Evolutionary conservation across 2,113 vertebrate genomes (phyloP).

Genomic region (Empidonax alnorum): DNA sequence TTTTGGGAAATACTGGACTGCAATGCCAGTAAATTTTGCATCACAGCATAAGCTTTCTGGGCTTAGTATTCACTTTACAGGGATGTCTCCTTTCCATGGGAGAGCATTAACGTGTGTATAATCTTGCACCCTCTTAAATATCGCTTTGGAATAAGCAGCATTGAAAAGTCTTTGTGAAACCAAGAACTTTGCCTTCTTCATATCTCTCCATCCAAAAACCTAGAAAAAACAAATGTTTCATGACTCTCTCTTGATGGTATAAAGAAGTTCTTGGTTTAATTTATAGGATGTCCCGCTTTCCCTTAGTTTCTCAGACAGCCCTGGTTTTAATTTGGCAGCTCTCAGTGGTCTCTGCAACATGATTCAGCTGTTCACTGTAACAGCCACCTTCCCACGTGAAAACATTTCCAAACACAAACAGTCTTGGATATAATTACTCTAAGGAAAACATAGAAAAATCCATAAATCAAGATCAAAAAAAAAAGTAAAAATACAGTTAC

Average conservation of each 20-base stretch:
- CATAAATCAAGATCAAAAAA: not conserved
- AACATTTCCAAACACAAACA: not conserved
- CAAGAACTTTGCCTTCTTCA: not conserved
- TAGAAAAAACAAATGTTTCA: not conserved
- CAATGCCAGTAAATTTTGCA: not conserved
- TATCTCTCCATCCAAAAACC: not conserved
- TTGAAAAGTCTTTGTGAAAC: not conserved
- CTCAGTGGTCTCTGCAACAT: not conserved
- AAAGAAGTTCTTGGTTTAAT: not conserved
- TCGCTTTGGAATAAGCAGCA: not conserved
- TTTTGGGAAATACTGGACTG: not conserved
- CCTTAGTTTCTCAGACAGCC: not conserved
- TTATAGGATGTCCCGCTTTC: not conserved
- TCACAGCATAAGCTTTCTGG: not conserved
- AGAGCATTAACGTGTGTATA: not conserved
- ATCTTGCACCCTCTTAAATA: not conserved
- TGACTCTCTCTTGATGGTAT: not conserved
- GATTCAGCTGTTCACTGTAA: not conserved
- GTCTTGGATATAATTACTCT: not conserved
- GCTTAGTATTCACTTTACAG: not conserved
- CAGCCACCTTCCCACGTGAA: not conserved
- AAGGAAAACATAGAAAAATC: not conserved
- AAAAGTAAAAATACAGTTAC: not conserved
- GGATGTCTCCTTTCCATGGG: not conserved
- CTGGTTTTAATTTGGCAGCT: slow-evolving; percentile 2